These are phyloP conservation scores for Odontothrips loti DNA, from an alignment of 2,888 invertebrate genomes.

Conservation along the genomic window DNA sequence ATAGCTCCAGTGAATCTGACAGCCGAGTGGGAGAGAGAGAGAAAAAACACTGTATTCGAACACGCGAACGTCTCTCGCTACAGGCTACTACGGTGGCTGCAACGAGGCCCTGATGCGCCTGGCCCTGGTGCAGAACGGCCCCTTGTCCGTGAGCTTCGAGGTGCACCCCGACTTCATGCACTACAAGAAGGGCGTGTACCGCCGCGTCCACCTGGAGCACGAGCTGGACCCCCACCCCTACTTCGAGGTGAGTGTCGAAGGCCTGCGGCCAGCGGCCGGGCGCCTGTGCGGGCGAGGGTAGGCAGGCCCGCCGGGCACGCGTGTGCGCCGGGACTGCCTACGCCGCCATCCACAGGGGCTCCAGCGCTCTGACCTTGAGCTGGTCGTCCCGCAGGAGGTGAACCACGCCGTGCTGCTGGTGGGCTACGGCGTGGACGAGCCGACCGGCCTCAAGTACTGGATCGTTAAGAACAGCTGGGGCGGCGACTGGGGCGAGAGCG, in stretches of 20 bases:
- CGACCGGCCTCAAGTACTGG: constrained; percentile 41
- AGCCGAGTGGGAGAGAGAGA: too few relatives aligned
- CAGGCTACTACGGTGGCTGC: constrained; percentile 44
- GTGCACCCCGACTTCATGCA: constrained; percentile 48
- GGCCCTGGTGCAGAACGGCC: constrained; percentile 47
- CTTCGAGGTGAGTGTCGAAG: not conserved
- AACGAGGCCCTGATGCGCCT: constrained; percentile 49
- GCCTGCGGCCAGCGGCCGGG: not conserved
- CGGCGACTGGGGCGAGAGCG: constrained; percentile 35
- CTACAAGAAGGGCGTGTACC: constrained; percentile 48
- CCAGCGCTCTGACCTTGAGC: not conserved
- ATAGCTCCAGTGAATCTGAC: too few relatives aligned
- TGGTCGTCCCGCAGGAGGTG: constrained; percentile 40
- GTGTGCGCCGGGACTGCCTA: not conserved
- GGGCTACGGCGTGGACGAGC: constrained; percentile 48
- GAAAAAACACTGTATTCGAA: too few relatives aligned
- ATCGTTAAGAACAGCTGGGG: constrained; percentile 38
- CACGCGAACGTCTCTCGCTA: too few relatives aligned
- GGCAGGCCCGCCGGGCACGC: not conserved
- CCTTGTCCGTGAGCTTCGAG: constrained; percentile 49
- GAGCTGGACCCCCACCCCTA: not conserved
- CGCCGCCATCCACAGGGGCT: not conserved
- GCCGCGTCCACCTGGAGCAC: constrained; percentile 37
- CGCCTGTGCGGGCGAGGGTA: not conserved
- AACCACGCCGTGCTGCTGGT: constrained; percentile 51